Evolutionary conservation across 2,888 invertebrate species (phyloP).

Genomic region (Orthosia gracilis): DNA sequence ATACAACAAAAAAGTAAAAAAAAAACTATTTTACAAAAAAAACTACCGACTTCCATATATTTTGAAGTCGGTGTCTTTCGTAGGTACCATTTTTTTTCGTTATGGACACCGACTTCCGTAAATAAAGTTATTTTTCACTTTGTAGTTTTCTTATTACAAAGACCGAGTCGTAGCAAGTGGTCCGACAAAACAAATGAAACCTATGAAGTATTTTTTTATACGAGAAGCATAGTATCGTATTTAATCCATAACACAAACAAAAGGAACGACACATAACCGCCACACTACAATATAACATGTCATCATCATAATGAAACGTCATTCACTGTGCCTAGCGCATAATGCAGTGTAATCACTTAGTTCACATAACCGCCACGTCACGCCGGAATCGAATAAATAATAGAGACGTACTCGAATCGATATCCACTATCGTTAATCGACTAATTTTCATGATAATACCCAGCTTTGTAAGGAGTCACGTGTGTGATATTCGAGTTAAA

Average conservation of each 20-base stretch:
- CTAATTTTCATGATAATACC: constrained; percentile 45
- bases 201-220: not conserved
- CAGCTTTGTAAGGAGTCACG: constrained; percentile 26
- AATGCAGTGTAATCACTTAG: constrained; percentile 63
- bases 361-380: constrained; percentile 51
- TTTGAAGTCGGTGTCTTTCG: too few relatives aligned
- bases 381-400: constrained; percentile 48
- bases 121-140: too few relatives aligned
- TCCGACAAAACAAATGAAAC: not conserved
- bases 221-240: not conserved
- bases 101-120: too few relatives aligned
- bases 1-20: too few relatives aligned
- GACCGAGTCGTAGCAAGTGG: not conserved
- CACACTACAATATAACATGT: constrained; percentile 28
- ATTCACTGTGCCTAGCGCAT: constrained; percentile 30
- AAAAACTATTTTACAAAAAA: too few relatives aligned
- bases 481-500: constrained; percentile 29
- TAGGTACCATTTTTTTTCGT: too few relatives aligned
- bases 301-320: constrained; percentile 50
- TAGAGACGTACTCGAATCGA: constrained; percentile 50
- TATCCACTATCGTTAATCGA: constrained; percentile 47
- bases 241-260: constrained; percentile 7
- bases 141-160: too few relatives aligned
- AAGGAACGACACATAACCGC: constrained; percentile 11
- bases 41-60: too few relatives aligned